These are phyloP conservation scores for Drosophila eohydei DNA, from an alignment of 2,888 invertebrate genomes.

Conservation along the genomic window DNA sequence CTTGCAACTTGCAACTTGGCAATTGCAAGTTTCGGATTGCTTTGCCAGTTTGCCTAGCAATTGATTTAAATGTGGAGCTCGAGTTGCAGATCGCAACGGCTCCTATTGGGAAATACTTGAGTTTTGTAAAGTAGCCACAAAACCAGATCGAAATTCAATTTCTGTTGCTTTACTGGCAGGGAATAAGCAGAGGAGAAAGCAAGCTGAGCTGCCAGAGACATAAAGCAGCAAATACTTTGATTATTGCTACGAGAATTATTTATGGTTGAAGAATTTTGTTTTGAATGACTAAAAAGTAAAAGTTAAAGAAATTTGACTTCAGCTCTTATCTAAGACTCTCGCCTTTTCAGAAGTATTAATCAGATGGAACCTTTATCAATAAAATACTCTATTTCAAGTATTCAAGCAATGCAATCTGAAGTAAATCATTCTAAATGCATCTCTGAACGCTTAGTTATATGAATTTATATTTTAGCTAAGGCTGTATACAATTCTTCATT, in stretches of 20 bases:
- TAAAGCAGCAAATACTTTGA: not conserved
- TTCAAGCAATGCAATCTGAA: not conserved
- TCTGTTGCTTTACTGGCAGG: not conserved
- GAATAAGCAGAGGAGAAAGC: conserved; percentile 13
- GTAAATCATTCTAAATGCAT: not conserved
- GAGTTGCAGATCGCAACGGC: conserved; percentile 28
- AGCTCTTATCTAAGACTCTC: not conserved
- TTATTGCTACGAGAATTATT: not conserved
- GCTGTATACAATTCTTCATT: no score
- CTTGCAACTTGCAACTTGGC: conserved; percentile 31
- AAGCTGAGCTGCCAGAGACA: not conserved
- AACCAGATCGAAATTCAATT: conserved; percentile 21
- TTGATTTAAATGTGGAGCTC: conserved; percentile 42
- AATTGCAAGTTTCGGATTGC: conserved; percentile 20
- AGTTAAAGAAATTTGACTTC: not conserved
- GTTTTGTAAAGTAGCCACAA: conserved; percentile 24
- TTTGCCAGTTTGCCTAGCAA: conserved; percentile 35
- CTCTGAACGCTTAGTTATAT: not conserved
- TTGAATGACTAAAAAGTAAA: not conserved
- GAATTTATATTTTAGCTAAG: no score
- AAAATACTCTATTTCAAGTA: not conserved
- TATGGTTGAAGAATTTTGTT: not conserved
- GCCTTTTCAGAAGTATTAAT: no score
- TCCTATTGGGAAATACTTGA: conserved; percentile 21
- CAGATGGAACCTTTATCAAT: no score